These are phyloP conservation scores for Eubucco bourcierii DNA, from an alignment of 2,113 vertebrate species.

Conservation along the genomic window DNA sequence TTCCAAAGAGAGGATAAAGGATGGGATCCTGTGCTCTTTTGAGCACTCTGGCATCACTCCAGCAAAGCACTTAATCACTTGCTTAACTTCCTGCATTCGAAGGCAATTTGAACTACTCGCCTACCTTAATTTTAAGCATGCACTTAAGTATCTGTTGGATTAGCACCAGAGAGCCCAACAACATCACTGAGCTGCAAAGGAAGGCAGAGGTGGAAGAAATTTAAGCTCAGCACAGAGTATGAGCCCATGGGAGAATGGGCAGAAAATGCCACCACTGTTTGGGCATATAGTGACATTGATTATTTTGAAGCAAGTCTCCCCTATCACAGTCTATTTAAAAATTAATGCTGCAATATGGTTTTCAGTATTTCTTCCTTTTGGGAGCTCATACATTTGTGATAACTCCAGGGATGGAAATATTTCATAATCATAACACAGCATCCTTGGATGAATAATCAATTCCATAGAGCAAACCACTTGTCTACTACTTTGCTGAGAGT, in stretches of 20 bases:
- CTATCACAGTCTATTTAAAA: neutral
- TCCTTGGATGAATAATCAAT: conserved; percentile 47
- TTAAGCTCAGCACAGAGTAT: neutral
- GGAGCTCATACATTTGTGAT: conserved; percentile 31
- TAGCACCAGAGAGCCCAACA: neutral
- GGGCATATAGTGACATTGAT: neutral
- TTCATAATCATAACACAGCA: conserved; percentile 28
- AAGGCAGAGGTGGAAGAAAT: neutral
- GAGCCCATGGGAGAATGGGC: neutral
- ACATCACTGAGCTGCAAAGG: neutral
- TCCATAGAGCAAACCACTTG: conserved; percentile 20
- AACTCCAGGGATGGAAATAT: conserved; percentile 38
- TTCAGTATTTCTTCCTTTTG: conserved; percentile 32
- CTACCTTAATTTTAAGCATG: conserved; percentile 35
- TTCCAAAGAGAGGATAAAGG: conserved; percentile 51
- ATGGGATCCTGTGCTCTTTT: conserved; percentile 33
- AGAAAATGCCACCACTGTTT: neutral
- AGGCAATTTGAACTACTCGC: conserved; percentile 20
- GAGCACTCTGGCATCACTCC: conserved; percentile 49
- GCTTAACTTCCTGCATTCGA: conserved; percentile 47
- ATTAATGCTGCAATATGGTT: conserved; percentile 42
- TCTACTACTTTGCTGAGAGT: neutral
- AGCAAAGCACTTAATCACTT: conserved; percentile 59
- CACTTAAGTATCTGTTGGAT: conserved; percentile 1
- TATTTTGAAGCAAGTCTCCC: conserved; percentile 12